phyloP scores from a whole-genome alignment of 1,140 invertebrate genomes.

The Zaprionus capensis region DNA sequence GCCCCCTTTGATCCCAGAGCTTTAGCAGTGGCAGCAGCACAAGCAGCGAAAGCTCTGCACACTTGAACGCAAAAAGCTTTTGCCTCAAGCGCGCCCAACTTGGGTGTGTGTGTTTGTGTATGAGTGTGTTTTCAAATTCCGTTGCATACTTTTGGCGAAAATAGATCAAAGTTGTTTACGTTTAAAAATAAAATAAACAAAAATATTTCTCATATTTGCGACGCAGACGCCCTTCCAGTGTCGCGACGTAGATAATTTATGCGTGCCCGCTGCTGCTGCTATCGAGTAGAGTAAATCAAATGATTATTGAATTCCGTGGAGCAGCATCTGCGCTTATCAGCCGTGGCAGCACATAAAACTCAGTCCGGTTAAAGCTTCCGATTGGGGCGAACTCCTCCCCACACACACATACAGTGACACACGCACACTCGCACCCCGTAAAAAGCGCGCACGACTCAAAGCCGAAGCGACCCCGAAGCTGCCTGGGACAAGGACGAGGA shows the following conservation, averaged over 20 bases:
- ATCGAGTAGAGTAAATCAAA: conserved; percentile 37
- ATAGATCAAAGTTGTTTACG: conserved; percentile 45
- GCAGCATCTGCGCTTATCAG: conserved; percentile 58
- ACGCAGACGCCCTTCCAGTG: conserved; percentile 20
- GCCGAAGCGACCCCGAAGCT: conserved; percentile 60
- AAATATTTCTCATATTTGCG: conserved; percentile 19
- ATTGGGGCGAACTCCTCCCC: conserved; percentile 21
- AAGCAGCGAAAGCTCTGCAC: conserved; percentile 18
- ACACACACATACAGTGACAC: conserved; percentile 7
- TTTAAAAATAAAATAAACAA: conserved; percentile 58
- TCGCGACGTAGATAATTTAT: conserved; percentile 23
- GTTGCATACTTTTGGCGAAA: conserved; percentile 50
- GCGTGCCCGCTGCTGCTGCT: conserved; percentile 20
- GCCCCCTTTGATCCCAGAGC: conserved; percentile 31
- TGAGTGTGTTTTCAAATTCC: neutral
- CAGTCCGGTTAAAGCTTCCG: conserved; percentile 76
- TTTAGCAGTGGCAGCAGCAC: neutral
- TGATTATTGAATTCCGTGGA: conserved; percentile 11
- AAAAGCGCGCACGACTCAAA: conserved; percentile 48
- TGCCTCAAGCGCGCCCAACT: neutral
- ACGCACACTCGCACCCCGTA: conserved; percentile 16
- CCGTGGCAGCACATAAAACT: conserved; percentile 54
- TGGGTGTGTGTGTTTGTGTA: neutral
- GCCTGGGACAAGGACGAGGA: conserved; percentile 22
- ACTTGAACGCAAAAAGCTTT: conserved; percentile 30